These are phyloP conservation scores for Plectus sambesii DNA, from an alignment of 1,140 invertebrate genomes.

Conservation along the genomic window DNA sequence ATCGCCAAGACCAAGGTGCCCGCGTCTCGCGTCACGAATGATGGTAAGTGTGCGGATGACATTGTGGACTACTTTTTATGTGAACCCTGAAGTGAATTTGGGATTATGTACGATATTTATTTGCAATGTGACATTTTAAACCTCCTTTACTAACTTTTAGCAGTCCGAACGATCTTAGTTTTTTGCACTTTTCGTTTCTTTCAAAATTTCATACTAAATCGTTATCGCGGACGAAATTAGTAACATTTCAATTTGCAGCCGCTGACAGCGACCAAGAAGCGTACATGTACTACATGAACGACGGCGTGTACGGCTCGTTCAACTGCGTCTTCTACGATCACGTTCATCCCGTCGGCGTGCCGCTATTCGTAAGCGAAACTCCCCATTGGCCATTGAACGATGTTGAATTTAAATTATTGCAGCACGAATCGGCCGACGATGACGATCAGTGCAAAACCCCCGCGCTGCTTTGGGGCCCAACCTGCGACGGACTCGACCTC, in stretches of 20 bases:
- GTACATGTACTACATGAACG: constrained; percentile 89
- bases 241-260: too few species aligned
- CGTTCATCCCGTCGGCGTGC: constrained; percentile 55
- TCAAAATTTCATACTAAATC: too few species aligned
- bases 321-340: constrained; percentile 92
- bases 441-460: constrained; percentile 24
- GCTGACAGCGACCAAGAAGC: constrained; percentile 50
- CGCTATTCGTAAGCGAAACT: constrained; percentile 58
- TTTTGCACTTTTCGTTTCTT: too few species aligned
- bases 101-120: too few species aligned
- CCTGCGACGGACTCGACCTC: constrained; percentile 79
- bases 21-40: constrained; percentile 23
- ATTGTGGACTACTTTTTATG: too few species aligned
- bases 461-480: constrained; percentile 93
- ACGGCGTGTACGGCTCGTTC: constrained; percentile 91
- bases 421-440: neutral
- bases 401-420: constrained; percentile 5
- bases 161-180: too few species aligned
- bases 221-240: too few species aligned
- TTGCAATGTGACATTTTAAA: too few species aligned
- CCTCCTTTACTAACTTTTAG: too few species aligned
- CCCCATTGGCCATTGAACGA: neutral
- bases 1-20: constrained; percentile 63
- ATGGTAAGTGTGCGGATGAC: constrained; percentile 26
- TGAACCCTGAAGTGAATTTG: too few species aligned